Percentiles rank a stretch among this genome's conserved stretches.
Evolutionary conservation across 2,797 vertebrate species (phyloP).

Genomic region (Platalea minor): DNA sequence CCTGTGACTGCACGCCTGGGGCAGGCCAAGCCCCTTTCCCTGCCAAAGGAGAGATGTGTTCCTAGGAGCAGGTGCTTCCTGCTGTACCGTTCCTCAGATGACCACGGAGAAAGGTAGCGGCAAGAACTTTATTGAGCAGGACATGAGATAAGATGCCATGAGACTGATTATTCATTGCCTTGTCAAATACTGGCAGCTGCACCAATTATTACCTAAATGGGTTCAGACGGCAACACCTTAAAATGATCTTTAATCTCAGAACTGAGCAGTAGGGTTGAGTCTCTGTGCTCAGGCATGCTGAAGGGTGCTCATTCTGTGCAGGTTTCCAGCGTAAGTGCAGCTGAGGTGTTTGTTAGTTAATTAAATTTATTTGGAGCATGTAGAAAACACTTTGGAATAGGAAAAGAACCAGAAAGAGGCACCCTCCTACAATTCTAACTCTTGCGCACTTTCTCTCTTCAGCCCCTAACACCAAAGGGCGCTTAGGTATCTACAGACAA

Average conservation of each 20-base stretch:
- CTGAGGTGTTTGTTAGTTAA: not conserved
- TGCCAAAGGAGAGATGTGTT: not conserved
- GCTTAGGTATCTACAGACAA: not conserved
- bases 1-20: not conserved
- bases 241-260: not conserved
- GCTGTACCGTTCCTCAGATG: not conserved
- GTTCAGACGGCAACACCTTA: not conserved
- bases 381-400: not conserved
- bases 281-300: not conserved
- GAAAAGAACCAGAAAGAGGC: not conserved
- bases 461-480: not conserved
- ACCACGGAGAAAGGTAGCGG: not conserved
- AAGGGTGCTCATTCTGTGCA: not conserved
- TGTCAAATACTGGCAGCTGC: not conserved
- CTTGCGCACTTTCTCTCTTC: not conserved
- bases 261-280: not conserved
- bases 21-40: not conserved
- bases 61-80: not conserved
- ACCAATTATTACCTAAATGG: not conserved
- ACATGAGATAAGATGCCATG: not conserved
- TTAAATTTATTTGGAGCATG: not conserved
- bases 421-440: not conserved
- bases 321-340: not conserved
- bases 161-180: not conserved
- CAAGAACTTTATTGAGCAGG: not conserved